Base-by-base conservation (phyloP, 2,797 vertebrate genomes). In the Thunnus albacares region DNA sequence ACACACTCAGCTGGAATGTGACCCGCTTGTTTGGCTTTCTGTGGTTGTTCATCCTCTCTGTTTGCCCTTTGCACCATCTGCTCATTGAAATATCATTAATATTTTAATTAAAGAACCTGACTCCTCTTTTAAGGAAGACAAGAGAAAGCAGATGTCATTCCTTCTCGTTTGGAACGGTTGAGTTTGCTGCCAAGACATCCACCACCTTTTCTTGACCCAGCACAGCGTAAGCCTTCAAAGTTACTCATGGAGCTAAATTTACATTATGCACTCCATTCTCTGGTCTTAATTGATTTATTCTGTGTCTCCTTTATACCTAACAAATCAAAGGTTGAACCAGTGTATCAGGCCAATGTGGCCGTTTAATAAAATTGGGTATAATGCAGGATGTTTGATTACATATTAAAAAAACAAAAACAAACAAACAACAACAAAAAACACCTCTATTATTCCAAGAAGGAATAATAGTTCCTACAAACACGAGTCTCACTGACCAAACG, bases 11-110 rank as follows among this genome's bases (percentile, higher is more conserved):
- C 24, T 71, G 47, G 13, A 69, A 66, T 69, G 33, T 66, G 70
- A 77, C 62, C 74, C 59, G 6, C 38, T 75, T 1, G 0, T 62
- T 73, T 18, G 2, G 18, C 65, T 65, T 41, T 7, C 35, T 70
- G 22, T 62, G 74, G 71, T 79, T 78, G 55, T 78, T 75, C 51
- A 47, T 30, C 18, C 41, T 62, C 26, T 43, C 60, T 45, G 67
- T 79, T 79, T 80, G 68, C 75, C 86, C 77, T 88, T 85, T 85
- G 57, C 12, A 33, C 84, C 81, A 83, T 83, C 81, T 88, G 82
- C 77, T 87, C 75, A 61, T 63, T 52, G 57, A 81, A 81, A 80
- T 55, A 75, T 59, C 8, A 76, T 79, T 77, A 75, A 76, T 71
- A 81, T 85, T 60, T 77, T 68, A 69, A 74, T 72, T 38, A 60